phyloP scores from a whole-genome alignment of 30 jellyfish, hydroid and myxozoan genomes.

The Sanderia malayensis region DNA sequence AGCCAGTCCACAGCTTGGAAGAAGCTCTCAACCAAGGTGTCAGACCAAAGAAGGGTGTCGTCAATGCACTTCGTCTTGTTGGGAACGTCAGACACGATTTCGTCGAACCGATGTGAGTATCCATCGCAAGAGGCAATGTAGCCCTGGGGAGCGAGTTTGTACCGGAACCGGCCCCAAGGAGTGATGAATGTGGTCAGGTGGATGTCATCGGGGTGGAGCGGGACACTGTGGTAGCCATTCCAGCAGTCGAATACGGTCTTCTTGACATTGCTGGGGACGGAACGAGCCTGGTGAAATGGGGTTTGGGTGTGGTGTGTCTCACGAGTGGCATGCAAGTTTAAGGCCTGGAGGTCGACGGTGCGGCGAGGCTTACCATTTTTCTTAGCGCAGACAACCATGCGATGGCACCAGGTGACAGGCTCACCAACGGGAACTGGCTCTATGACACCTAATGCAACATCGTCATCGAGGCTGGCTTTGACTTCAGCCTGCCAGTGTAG shows the following conservation, averaged over 20 bases:
- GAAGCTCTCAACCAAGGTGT: not conserved
- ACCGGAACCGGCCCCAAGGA: conserved; percentile 24
- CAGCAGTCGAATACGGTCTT: too few species aligned
- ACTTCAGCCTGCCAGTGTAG: conserved; percentile 33
- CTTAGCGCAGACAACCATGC: conserved; percentile 54
- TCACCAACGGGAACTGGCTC: conserved; percentile 57
- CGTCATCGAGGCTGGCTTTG: conserved; percentile 56
- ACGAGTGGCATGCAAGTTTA: conserved; percentile 18
- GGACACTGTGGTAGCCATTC: conserved; percentile 11
- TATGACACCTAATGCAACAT: conserved; percentile 34
- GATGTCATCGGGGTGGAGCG: conserved; percentile 16
- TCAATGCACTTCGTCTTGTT: conserved; percentile 8
- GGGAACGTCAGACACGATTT: conserved; percentile 13
- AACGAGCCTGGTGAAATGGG: conserved; percentile 29
- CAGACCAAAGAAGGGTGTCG: conserved; percentile 7
- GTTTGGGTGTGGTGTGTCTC: conserved; percentile 62
- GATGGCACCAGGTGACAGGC: conserved; percentile 52
- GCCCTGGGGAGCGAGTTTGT: conserved; percentile 21
- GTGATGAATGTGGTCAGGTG: conserved; percentile 17
- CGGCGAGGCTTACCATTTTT: conserved; percentile 45
- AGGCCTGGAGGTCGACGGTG: conserved; percentile 36
- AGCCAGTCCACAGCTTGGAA: conserved; percentile 11
- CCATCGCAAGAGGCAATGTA: conserved; percentile 39
- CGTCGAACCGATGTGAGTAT: conserved; percentile 33
- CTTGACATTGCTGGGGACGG: not conserved